Percentiles rank a stretch among this genome's conserved stretches.
Conservation (phyloP, 35 echinoderm and acorn worm genomes). For the Apostichopus japonicus region DNA sequence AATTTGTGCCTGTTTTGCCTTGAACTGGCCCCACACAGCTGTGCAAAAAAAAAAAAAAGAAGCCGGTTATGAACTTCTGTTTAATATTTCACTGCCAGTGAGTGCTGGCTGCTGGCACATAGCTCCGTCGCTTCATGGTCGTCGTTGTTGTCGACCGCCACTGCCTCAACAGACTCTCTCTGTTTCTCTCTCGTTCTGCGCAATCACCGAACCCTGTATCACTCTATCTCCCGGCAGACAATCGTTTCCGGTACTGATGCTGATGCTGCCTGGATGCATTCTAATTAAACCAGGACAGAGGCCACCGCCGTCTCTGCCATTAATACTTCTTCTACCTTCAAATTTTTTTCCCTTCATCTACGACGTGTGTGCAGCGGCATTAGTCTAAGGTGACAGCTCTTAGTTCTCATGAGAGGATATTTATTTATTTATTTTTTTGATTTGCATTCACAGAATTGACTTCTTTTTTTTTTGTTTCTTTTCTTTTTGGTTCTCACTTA, state of each 20-base stretch:
- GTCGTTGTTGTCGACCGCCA: neutral
- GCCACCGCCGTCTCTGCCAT: neutral
- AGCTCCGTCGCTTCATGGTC: neutral
- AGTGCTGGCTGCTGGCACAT: neutral
- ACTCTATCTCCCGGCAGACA: neutral
- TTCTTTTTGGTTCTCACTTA: no score
- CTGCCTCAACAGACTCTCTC: neutral
- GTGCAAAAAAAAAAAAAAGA: neutral
- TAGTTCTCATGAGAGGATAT: neutral
- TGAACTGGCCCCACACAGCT: constrained; percentile 6
- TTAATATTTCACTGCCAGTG: neutral
- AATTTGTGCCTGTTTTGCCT: neutral
- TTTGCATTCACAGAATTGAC: no score
- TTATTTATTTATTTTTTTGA: no score
- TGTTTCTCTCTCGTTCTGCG: neutral
- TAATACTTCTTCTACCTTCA: neutral
- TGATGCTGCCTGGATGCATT: neutral
- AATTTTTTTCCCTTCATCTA: neutral
- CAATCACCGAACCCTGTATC: neutral
- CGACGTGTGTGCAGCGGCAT: neutral
- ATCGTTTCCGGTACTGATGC: neutral
- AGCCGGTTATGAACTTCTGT: neutral
- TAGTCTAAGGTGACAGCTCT: neutral
- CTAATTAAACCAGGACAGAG: constrained; percentile 16
- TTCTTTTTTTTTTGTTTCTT: no score